Evolutionary conservation across 2,113 vertebrate genomes (phyloP), one percentile per base, ranked within the genome.

Genomic region (Solenodon paradoxus): DNA sequence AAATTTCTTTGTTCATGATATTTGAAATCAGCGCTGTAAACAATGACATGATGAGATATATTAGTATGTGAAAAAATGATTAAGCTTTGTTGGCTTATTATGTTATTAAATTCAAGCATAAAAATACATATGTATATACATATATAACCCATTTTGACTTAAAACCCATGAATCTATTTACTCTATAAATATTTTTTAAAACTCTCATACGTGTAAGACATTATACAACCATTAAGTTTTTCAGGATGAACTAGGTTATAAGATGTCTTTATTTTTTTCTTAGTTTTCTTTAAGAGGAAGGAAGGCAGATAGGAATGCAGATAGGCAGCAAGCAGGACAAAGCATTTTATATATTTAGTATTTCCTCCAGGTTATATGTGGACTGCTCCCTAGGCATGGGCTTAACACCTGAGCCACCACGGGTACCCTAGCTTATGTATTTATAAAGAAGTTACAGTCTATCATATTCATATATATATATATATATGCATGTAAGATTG

Each of bases 1-100:
- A 94, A 72, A 57, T 63, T 92, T 96, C n/a, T 93, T 35, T 96
- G 30, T 89, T 15, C 69, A 16, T 80, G 17, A 77, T 82, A 82
- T 57, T 16, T 69, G 38, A 96, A 7, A 90, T 16, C 82, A 89
- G 57, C 35, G 72, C 7, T 45, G n/a, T 87, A 57, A 95, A n/a
- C 45, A 92, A 77, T 64, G 38, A 8, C 40, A 72, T 55, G 7
- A 53, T 77, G 22, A 74, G 24, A 85, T 49, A 15, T 35, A 30
- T 40, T 91, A 94, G 16, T 40, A 61, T 32, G 15, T 88, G 47
- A 57, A 66, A 94, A 89, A 86, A 0, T 45, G 32, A 13, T 57
- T 83, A 79, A 51, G 9, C 12, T 92, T 88, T 85, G 2, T 63
- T 80, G 24, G 2, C n/a, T n/a, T n/a, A n/a, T n/a, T 38, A 7